phyloP scores from a whole-genome alignment of 2,797 vertebrate species.

The Agapornis canus region DNA sequence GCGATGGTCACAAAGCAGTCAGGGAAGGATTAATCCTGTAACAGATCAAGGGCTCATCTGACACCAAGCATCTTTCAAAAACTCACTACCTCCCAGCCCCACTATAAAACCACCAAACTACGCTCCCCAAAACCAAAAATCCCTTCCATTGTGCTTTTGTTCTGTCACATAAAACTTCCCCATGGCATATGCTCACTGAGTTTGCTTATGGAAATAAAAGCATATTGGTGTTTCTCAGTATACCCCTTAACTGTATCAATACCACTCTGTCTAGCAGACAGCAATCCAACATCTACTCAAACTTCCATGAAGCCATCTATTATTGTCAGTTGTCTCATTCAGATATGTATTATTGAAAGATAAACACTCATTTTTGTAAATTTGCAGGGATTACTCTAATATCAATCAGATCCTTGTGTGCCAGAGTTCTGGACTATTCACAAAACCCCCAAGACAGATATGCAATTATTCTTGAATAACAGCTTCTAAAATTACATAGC shows the following conservation, averaged over 20 bases:
- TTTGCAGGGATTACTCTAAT: background rate
- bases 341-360: background rate
- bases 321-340: background rate
- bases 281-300: background rate
- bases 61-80: background rate
- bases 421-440: background rate
- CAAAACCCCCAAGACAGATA: background rate
- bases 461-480: background rate
- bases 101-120: background rate
- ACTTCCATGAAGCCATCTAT: background rate
- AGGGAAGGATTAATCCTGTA: background rate
- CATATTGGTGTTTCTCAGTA: background rate
- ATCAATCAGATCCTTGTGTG: background rate
- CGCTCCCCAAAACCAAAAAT: background rate
- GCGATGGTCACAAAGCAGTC: background rate
- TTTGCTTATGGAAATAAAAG: background rate
- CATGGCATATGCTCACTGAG: rapidly evolving
- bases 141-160: background rate
- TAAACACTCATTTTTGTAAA: background rate
- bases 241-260: background rate
- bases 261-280: background rate
- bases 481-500: background rate
- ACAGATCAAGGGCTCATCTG: background rate
- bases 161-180: background rate
- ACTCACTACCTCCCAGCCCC: rapidly evolving